Base-by-base conservation (phyloP, 2,888 invertebrate species). In the Drosophila mulleri region DNA sequence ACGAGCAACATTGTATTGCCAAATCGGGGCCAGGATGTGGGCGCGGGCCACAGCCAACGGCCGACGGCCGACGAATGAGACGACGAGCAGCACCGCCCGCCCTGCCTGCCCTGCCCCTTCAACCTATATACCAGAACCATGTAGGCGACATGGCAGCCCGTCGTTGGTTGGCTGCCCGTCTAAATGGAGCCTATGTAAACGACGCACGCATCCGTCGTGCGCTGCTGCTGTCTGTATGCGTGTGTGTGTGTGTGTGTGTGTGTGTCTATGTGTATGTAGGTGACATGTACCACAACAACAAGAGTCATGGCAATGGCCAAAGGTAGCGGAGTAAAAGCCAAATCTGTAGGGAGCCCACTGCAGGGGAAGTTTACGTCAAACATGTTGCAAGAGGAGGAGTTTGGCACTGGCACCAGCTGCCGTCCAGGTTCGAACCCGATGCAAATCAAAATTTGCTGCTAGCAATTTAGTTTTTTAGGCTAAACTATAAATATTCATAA, bases 361-460 rank as follows among this genome's bases (percentile, higher is more conserved):
- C 18, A 84, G 90, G 90, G 88, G 91, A 89, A 89, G 76, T 79
- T 85, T 83, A 88, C 79, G 79, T 63, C 82, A 78, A 88, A 89
- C 90, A 89, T 90, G 90, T 90, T 90, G 90, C 88, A 90, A 90
- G 82, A 60, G 90, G 90, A 80, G 90, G 90, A 88, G 90, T 80
- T 67, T 67, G 45, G 42, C 42, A 23, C 44, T 5, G 50, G 37
- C 42, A n/a, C 44, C 5, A 44, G 37, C 42, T 35, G 35, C 26
- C 42, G 35, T 29, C 9, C 7, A 45, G 42, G 32, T 47, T 23
- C 18, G 44, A 45, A 26, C 29, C 29, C 37, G 26, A 37, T 11
- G 32, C 5, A 23, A 35, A 37, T 50, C 11, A 37, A 52, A 52
- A n/a, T n/a, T 32, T 18, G 7, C 29, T 48, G 32, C 12, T 14